Base-by-base conservation (phyloP, 2,888 invertebrate species). In the Drosophila limbata region DNA sequence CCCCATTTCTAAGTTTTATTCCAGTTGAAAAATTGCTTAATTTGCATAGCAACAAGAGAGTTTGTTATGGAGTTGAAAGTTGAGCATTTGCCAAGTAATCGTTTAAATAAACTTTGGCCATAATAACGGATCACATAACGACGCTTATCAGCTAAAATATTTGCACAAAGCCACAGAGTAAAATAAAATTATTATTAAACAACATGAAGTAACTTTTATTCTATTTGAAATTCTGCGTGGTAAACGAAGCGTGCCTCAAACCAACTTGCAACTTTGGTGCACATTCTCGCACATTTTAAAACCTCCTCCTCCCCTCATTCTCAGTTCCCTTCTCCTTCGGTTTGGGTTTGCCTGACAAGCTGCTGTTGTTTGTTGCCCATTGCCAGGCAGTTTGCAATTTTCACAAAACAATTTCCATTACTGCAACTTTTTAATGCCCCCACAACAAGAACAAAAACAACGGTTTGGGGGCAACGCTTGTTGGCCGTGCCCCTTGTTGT, bases 371-470 rank as follows among this genome's bases (percentile, higher is more conserved):
- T 56, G 64, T 64, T 62, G 52, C 42, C 73, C 73, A 51, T 62
- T 63, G 68, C 65, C 63, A 44, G 48, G 65, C 65, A 70, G 65
- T 69, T 65, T 47, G 75, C 77, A 73, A 68, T 84, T 81, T 84
- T 79, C 85, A 67, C 78, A 79, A 84, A 84, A 85, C 84, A 84
- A 80, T 84, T 86, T 84, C 79, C 84, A 79, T 84, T 81, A 82
- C 81, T 77, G 73, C 78, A 84, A 84, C 73, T 76, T 80, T 70
- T 78, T 71, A 77, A 81, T 75, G 79, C 81, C 69, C 50, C 79
- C 63, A 39, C 63, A 73, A 25, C 21, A 25, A 25, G 21, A 25
- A 25, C 25, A 25, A 25, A 1, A 25, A 25, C 25, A 25, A 25
- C 39, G 56, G 69, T 47, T 45, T 6, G 25, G 48, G 56, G 66